phyloP scores from a whole-genome alignment of 2,797 vertebrate genomes.

The Acrossocheilus wenchowensis region DNA sequence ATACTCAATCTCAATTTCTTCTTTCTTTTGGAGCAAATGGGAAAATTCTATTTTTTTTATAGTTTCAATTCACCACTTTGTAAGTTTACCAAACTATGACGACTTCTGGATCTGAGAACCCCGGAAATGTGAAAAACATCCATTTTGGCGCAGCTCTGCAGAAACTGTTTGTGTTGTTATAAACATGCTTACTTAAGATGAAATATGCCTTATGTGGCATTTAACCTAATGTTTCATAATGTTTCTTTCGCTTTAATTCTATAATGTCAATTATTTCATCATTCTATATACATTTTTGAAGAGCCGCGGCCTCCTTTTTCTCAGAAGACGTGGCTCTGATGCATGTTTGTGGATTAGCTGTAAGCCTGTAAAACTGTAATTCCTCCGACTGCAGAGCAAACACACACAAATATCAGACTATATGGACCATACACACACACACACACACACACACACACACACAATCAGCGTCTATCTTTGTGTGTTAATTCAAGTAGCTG shows the following conservation, averaged over 20 bases:
- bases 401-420: background rate
- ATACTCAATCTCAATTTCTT: too few relatives aligned
- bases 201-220: background rate
- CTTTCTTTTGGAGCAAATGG: too few relatives aligned
- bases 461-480: background rate
- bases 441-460: background rate
- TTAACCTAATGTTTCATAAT: background rate
- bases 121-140: background rate
- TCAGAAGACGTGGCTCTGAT: background rate
- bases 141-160: too few relatives aligned
- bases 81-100: background rate
- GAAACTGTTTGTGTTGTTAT: background rate
- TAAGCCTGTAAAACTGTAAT: constrained; percentile 36
- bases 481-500: constrained; percentile 18
- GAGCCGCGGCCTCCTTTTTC: background rate
- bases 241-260: background rate
- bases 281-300: background rate
- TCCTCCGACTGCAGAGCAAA: constrained; percentile 47
- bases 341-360: background rate
- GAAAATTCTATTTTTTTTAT: too few relatives aligned
- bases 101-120: background rate
- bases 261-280: background rate
- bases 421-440: background rate
- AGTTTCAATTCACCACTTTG: too few relatives aligned
- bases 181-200: background rate